These are phyloP conservation scores for Parascotia fuliginaria DNA, from an alignment of 2,888 invertebrate species.

Conservation along the genomic window DNA sequence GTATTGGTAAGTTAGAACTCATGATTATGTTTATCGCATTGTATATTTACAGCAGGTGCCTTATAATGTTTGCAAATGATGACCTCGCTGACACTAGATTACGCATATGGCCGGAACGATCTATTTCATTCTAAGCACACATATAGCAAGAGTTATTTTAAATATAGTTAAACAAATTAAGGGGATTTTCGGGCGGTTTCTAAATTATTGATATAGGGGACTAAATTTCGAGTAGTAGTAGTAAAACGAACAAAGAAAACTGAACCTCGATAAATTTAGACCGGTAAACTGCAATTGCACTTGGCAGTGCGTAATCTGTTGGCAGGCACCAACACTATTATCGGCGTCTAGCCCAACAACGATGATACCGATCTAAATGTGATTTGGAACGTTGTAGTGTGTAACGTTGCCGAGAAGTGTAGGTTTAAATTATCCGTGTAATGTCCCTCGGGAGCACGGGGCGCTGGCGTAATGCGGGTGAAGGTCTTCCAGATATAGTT, in stretches of 20 bases:
- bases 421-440: conserved; percentile 46
- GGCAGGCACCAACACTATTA: conserved; percentile 38
- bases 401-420: conserved; percentile 26
- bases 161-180: conserved; percentile 18
- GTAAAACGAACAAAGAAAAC: background rate
- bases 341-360: conserved; percentile 38
- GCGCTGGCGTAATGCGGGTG: conserved; percentile 69
- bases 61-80: conserved; percentile 42
- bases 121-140: conserved; percentile 30
- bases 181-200: too few relatives aligned
- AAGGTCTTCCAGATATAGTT: conserved; percentile 82
- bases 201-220: too few relatives aligned
- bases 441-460: conserved; percentile 65
- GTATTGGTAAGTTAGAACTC: conserved; percentile 88
- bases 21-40: conserved; percentile 34
- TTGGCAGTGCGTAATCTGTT: conserved; percentile 37
- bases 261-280: conserved; percentile 8
- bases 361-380: conserved; percentile 37
- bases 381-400: conserved; percentile 21
- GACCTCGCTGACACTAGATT: conserved; percentile 46
- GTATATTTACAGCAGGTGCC: conserved; percentile 26
- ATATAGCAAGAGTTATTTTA: conserved; percentile 23
- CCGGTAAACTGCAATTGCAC: conserved; percentile 31
- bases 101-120: conserved; percentile 55
- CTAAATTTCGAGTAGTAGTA: too few relatives aligned